Percentiles rank a stretch among this genome's conserved stretches.
Conservation (phyloP, 2,113 vertebrate species). For the Hippocampus barbouri region DNA sequence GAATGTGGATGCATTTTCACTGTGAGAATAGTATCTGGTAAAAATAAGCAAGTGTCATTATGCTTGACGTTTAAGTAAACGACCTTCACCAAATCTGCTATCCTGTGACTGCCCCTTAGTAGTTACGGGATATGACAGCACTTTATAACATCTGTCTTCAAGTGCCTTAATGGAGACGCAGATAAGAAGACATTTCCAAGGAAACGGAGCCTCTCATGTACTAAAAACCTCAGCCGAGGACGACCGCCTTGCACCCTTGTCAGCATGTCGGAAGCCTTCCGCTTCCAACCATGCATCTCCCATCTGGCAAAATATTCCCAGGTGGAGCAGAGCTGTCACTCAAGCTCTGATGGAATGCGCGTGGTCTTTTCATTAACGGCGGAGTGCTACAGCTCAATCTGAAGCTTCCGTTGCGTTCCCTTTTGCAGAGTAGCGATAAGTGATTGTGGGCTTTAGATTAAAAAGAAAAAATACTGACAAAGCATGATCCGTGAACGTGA, state of each 20-base stretch:
- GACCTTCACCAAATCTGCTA: neutral
- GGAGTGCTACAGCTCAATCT: neutral
- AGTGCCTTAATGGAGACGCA: conserved; percentile 18
- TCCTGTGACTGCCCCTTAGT: neutral
- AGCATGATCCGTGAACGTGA: neutral
- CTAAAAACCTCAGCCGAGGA: conserved; percentile 44
- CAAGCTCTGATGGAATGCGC: conserved; percentile 42
- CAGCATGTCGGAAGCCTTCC: conserved; percentile 48
- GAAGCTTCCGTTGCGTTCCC: neutral
- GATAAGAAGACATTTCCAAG: conserved; percentile 26
- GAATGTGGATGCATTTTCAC: too few relatives aligned
- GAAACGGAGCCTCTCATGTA: conserved; percentile 24
- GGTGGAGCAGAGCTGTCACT: conserved; percentile 45
- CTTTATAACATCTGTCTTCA: conserved; percentile 12
- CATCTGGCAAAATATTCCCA: conserved; percentile 39
- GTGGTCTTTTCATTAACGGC: conserved; percentile 39
- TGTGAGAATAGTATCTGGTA: too few relatives aligned
- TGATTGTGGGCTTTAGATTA: neutral
- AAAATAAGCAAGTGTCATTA: neutral
- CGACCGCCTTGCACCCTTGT: conserved; percentile 40
- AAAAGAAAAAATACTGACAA: neutral
- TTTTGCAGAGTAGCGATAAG: neutral
- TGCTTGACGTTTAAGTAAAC: neutral
- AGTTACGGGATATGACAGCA: neutral
- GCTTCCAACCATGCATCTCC: conserved; percentile 47